Evolutionary conservation across 2,113 vertebrate genomes (phyloP).

Genomic region (Ploceus nigricollis): DNA sequence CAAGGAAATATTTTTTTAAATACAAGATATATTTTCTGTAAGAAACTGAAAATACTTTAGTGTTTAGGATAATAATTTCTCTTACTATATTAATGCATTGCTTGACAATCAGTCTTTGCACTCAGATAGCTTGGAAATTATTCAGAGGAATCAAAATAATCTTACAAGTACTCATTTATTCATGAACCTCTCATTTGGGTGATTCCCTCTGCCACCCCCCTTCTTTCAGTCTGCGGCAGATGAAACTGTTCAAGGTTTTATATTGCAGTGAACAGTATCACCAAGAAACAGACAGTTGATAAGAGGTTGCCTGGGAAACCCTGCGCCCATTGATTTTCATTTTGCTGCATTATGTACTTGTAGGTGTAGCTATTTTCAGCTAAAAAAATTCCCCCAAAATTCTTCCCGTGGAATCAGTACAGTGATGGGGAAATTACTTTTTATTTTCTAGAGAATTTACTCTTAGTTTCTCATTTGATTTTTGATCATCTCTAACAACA

Average conservation of each 20-base stretch:
- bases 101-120: background rate
- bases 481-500: background rate
- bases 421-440: background rate
- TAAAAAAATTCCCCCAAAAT: background rate
- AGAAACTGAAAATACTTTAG: background rate
- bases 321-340: background rate
- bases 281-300: background rate
- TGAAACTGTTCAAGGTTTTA: background rate
- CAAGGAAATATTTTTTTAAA: background rate
- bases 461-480: background rate
- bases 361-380: background rate
- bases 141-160: background rate
- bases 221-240: background rate
- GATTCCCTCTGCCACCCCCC: background rate
- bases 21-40: background rate
- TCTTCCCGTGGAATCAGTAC: background rate
- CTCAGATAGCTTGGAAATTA: background rate
- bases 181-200: background rate
- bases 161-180: background rate
- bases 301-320: conserved; percentile 65
- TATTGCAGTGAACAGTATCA: background rate
- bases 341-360: conserved; percentile 38
- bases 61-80: background rate
- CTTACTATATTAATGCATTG: background rate
- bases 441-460: background rate